Base-by-base conservation (phyloP, 2,888 invertebrate genomes). In the Oscheius sp. region DNA sequence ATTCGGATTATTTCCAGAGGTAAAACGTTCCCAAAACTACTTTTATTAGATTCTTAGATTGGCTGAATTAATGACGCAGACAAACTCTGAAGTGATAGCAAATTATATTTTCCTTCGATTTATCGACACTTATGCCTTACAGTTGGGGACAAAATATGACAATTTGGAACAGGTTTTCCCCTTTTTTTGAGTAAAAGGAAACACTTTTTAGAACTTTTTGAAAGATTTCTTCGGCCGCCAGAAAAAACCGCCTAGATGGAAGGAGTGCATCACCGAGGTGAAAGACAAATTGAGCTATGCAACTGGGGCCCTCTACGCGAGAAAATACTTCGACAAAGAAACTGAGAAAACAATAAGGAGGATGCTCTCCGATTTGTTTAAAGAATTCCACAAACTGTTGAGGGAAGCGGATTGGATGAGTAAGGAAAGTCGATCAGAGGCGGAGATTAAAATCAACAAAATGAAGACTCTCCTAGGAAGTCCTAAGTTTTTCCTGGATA, bases 341-440 rank as follows among this genome's bases (percentile, higher is more conserved):
- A 70, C 80, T 8, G 76, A 77, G 64, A 72, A 65, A 8, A 73
- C 74, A 72, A 0, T 87, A 92, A 93, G 94, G 58, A 90, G 91
- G n/a, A 95, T 96, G 94, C 94, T 95, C 0, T 91, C 91, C 76
- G 92, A 93, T 82, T 90, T 96, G 69, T 92, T 93, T 79, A 42
- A 92, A 79, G 91, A 94, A 0, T 95, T 95, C 86, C 91, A 77
- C 91, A 50, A 92, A 80, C 90, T 95, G 46, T 88, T 96, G 0
- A 90, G 91, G 74, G 90, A 91, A 75, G 93, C 92, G 0, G 90
- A 91, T 70, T 96, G 95, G 95, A 91, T 96, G 86, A 94, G 95
- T 81, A 89, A 90, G n/a, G 91, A 91, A 39, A 95, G 95, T 0
- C 93, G 76, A 58, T 72, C 79, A 58, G 71, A 61, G n/a, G 80